phyloP scores from a whole-genome alignment of 1,140 invertebrate species.

The Berghia stephanieae region DNA sequence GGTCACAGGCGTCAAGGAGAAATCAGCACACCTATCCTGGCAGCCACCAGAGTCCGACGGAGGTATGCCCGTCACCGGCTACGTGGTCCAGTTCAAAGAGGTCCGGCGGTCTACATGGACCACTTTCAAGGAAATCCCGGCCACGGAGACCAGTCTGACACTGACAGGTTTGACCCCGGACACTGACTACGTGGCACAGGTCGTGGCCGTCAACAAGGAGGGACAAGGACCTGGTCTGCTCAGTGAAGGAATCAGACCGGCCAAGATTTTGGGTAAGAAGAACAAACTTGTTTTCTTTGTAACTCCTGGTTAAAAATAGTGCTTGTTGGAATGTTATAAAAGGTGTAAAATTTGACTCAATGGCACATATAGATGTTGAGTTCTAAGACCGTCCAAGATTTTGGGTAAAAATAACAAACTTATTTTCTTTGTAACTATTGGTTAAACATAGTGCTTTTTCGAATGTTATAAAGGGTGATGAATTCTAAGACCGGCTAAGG shows the following conservation, averaged over 20 bases:
- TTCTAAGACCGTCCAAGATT: too few relatives aligned
- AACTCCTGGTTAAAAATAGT: neutral
- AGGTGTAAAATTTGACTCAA: too few relatives aligned
- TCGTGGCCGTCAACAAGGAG: constrained; percentile 87
- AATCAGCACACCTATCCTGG: constrained; percentile 93
- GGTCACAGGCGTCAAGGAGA: constrained; percentile 90
- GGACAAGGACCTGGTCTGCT: constrained; percentile 47
- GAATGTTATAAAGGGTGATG: too few relatives aligned
- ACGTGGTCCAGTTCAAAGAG: constrained; percentile 88
- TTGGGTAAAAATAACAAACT: too few relatives aligned
- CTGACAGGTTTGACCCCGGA: constrained; percentile 92
- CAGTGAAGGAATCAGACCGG: constrained; percentile 46
- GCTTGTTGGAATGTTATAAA: neutral
- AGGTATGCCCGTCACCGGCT: constrained; percentile 91
- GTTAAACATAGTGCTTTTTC: too few relatives aligned
- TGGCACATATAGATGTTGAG: too few relatives aligned
- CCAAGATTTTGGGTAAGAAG: constrained; percentile 48
- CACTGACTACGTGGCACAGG: constrained; percentile 93
- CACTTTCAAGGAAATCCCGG: constrained; percentile 61
- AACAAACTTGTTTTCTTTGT: neutral
- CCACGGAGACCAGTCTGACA: constrained; percentile 72
- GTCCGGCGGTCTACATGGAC: constrained; percentile 74
- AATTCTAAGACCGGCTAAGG: constrained; percentile 49
- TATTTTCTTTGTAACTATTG: too few relatives aligned
- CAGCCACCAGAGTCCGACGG: constrained; percentile 97